Base-by-base conservation (phyloP, 2,888 invertebrate species). In the Cosmia pyralina region DNA sequence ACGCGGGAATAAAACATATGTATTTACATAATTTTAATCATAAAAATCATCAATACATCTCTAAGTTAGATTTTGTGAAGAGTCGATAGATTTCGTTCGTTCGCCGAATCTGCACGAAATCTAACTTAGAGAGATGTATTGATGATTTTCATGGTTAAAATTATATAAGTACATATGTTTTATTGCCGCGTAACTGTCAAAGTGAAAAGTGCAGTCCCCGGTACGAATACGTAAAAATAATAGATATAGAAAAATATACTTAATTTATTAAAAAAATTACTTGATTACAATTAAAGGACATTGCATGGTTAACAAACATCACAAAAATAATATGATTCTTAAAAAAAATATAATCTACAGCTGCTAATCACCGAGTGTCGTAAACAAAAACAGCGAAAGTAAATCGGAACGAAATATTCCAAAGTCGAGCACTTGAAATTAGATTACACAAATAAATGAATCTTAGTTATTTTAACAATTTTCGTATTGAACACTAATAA, bases 261-360 rank as follows among this genome's bases (percentile, higher is more conserved):
- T 91, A 90, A 87, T 93, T 90, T 92, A 92, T 91, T 77, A 85
- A 90, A 87, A 92, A 91, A 81, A 89, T 89, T 76, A 88, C 73
- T 85, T 88, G 91, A 91, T 92, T 91, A 93, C 88, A 92, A 90
- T 91, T 77, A 90, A 89, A 87, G 87, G 90, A 91, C 89, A 90
- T 90, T 89, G 89, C 89, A 92, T 93, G 92, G 92, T 92, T 90
- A 92, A 92, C 90, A 90, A 92, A 92, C 91, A 89, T 89, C 92
- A 92, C 90, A 91, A 90, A 88, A 89, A 90, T 88, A 88, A 87
- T 88, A 88, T 81, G 82, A 83, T 81, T 83, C 84, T 85, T 87
- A 80, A 78, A 87, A 86, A n/a, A 83, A 83, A 87, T 83, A 85
- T 72, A 84, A 72, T 83, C 75, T 82, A 87, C 81, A 83, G 81